Evolutionary conservation across 2,113 vertebrate genomes (phyloP).

Genomic region (Numida meleagris): DNA sequence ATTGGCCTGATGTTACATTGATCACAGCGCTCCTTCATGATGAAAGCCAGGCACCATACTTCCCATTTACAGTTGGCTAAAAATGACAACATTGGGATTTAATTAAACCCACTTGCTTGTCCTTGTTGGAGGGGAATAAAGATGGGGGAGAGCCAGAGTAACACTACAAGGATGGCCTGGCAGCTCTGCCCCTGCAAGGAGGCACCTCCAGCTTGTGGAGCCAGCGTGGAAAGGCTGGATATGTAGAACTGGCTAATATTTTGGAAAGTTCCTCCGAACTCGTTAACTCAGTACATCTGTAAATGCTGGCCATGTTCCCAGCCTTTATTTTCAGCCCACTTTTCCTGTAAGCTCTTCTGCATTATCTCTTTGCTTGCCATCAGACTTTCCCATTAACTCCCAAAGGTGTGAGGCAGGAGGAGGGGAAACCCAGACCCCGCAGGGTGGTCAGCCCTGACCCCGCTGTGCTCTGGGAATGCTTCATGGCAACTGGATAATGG

Average conservation of each 20-base stretch:
- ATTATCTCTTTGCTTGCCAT: background rate
- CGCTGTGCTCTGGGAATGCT: background rate
- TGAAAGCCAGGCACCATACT: background rate
- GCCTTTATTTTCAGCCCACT: constrained; percentile 26
- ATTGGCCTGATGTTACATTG: constrained; percentile 33
- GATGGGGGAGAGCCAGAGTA: background rate
- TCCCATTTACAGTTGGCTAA: constrained; percentile 44
- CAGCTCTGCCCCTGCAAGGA: background rate
- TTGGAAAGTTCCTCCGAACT: constrained; percentile 7
- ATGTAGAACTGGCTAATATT: background rate
- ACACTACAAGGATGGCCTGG: background rate
- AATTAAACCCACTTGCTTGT: constrained; percentile 13
- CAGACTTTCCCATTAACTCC: background rate
- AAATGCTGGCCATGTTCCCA: constrained; percentile 22
- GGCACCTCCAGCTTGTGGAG: background rate
- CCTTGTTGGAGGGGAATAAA: background rate
- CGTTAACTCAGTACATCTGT: background rate
- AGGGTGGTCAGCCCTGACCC: background rate
- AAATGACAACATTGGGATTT: constrained; percentile 32
- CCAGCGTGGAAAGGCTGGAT: background rate
- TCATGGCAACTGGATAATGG: fast-evolving
- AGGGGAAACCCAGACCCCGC: fast-evolving
- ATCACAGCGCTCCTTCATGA: background rate
- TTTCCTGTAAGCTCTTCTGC: background rate
- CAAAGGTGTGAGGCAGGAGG: background rate